phyloP scores from a whole-genome alignment of 1,140 invertebrate genomes.

The Dinothrombium tinctorium region DNA sequence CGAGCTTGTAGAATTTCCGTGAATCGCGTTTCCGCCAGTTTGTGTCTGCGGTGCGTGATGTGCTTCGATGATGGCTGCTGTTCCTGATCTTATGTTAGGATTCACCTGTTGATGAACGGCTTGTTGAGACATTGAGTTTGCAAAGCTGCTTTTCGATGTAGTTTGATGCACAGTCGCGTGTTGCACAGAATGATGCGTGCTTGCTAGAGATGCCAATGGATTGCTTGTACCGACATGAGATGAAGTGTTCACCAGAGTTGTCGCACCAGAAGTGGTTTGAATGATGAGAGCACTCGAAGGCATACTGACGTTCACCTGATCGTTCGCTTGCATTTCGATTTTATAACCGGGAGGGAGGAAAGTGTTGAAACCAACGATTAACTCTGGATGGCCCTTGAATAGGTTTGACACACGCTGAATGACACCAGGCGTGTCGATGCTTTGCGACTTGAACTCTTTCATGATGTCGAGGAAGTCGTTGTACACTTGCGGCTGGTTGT shows the following conservation, averaged over 20 bases:
- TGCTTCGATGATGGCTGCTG: too few species aligned
- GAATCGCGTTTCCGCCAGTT: too few species aligned
- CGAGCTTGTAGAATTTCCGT: too few species aligned
- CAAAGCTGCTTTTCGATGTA: too few species aligned
- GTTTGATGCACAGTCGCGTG: background rate
- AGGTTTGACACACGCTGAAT: conserved; percentile 86
- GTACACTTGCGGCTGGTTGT: conserved; percentile 90
- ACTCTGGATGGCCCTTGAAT: conserved; percentile 87
- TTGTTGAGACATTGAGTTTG: too few species aligned
- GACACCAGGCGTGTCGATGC: conserved; percentile 95
- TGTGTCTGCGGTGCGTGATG: too few species aligned
- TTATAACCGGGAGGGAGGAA: conserved; percentile 96
- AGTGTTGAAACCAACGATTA: conserved; percentile 98
- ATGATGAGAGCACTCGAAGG: conserved; percentile 2
- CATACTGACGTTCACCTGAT: conserved; percentile 35
- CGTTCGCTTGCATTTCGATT: conserved; percentile 82
- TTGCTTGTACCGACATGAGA: too few species aligned
- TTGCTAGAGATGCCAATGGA: background rate
- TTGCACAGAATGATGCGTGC: background rate
- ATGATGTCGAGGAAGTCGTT: conserved; percentile 99
- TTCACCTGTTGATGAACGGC: too few species aligned
- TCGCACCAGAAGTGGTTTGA: background rate
- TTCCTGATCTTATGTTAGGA: too few species aligned
- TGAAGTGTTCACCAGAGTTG: too few species aligned
- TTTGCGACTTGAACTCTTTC: conserved; percentile 99